Base-by-base conservation (phyloP, 2,113 vertebrate species). In the Gallinago undulata region DNA sequence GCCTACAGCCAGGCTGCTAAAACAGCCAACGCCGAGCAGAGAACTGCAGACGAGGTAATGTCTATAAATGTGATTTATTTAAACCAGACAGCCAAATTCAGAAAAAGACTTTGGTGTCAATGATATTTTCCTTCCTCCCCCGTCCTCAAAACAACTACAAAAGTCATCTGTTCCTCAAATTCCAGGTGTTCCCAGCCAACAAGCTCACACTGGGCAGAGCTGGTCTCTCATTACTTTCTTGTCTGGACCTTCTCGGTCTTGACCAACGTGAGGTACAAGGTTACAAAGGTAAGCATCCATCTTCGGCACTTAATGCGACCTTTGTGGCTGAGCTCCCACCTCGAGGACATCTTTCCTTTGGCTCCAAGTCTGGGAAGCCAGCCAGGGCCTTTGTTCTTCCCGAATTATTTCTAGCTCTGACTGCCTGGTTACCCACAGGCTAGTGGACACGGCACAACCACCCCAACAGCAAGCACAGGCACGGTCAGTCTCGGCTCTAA, bases 291-390 rank as follows among this genome's bases (percentile, higher is more conserved):
- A 51, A 25, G 19, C 74, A 43, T 62, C 75, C 56, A 24, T 21
- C 82, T 72, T 7, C 0, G 0, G 62, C 35, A 3, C 55, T 23
- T 30, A 7, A 37, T 0, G 64, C 1, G 4, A 28, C 30, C 43
- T 43, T 17, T 41, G 64, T 10, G 33, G 39, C 82, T 8, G 15
- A 81, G 78, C 68, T 81, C 50, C 68, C 73, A 37, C 78, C 50
- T 18, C 0, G 0, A n/a, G 21, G 37, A n/a, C 47, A 8, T 10
- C 69, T 13, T 51, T 51, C 50, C 86, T 77, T 14, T 4, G 28
- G 24, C 67, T 70, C 56, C 45, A 13, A 37, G 55, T 55, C 66
- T n/a, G 60, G 79, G 84, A 86, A 53, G 16, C 19, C 64, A 79
- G 60, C 35, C 76, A 75, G 41, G 27, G 43, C 25, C 80, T 72